These are phyloP conservation scores for Ptyas mucosa DNA, from an alignment of 2,113 vertebrate species.

Conservation along the genomic window DNA sequence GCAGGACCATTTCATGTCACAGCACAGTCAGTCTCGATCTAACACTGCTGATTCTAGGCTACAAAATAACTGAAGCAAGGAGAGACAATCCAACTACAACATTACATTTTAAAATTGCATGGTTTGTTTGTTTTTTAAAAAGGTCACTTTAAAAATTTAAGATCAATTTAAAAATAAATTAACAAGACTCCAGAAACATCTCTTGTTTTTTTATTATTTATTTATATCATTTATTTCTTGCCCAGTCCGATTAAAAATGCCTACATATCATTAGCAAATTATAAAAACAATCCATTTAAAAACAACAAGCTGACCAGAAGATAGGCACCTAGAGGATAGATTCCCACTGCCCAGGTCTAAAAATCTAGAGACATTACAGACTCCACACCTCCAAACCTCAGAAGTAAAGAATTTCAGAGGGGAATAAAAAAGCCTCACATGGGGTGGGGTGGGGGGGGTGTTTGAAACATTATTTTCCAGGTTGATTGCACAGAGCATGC, in stretches of 20 bases:
- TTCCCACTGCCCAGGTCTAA: neutral
- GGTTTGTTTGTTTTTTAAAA: neutral
- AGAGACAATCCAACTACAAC: neutral
- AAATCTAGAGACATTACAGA: neutral
- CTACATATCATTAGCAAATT: neutral
- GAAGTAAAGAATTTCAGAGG: neutral
- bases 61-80: neutral
- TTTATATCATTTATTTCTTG: neutral
- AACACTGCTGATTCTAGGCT: neutral
- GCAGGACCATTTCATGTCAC: neutral
- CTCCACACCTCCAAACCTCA: neutral
- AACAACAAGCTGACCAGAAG: neutral
- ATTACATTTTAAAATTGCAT: neutral
- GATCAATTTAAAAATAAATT: neutral
- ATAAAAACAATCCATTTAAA: neutral
- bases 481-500: neutral
- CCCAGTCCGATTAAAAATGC: neutral
- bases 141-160: neutral
- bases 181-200: neutral
- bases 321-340: neutral
- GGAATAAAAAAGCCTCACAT: neutral
- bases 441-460: too few species aligned
- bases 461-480: neutral
- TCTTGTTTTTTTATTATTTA: neutral
- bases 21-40: neutral